Evolutionary conservation across 2,888 invertebrate genomes (phyloP), one percentile per base, ranked within the genome.

Genomic region (Mythimna albipuncta): DNA sequence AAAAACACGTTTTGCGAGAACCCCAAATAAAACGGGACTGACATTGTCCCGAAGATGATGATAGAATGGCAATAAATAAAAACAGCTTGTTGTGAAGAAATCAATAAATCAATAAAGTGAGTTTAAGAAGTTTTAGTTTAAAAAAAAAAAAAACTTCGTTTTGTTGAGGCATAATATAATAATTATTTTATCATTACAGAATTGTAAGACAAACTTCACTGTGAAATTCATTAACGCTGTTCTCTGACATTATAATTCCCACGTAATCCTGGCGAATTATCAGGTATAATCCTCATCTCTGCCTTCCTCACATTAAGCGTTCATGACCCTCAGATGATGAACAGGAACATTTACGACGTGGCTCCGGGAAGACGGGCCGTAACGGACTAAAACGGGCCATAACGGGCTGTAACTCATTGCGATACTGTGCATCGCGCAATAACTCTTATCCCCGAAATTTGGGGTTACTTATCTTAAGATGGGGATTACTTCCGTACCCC

Each of bases 381-480:
- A 69, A 81, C 81, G 67, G 76, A 71, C 65, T 13, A 64, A 71
- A 63, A 54, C 75, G 68, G 64, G 65, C 65, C 73, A 72, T 81
- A 69, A 83, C 81, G 62, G 76, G 78, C 69, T 64, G 78, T 85
- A 85, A 85, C 84, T 85, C 85, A 85, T 77, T 77, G 82, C 69
- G 84, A 84, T 82, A 84, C 86, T 84, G 84, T 81, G 78, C 81
- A 66, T 35, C 68, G 55, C 74, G 86, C 84, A 72, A 82, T 86
- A 81, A 85, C 81, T 84, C 81, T 84, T 80, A 79, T 82, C 86
- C 84, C 72, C 35, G 64, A 79, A 83, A 81, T 82, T 85, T 81
- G 82, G 86, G 85, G 86, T 85, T 85, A 85, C 85, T 85, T 85
- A 85, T 85, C 86, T 84, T 86, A 85, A 85, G 84, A 84, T 76